phyloP scores from a whole-genome alignment of 1,140 invertebrate species.

The Leptoteleia sp. region DNA sequence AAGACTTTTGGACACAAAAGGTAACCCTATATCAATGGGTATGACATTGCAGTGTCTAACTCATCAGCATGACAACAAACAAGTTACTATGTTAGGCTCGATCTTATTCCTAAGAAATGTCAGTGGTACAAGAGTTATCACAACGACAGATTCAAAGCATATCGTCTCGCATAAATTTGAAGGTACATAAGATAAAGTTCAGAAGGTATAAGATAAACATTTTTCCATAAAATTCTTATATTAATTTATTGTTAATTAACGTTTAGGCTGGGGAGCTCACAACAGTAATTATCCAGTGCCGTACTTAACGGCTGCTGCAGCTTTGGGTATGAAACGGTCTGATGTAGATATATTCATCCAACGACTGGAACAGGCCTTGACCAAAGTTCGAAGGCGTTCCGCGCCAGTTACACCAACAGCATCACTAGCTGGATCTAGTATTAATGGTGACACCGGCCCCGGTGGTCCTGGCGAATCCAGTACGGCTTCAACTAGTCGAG shows the following conservation, averaged over 20 bases:
- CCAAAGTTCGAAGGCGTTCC: constrained; percentile 80
- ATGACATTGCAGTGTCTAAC: constrained; percentile 78
- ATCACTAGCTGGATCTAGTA: constrained; percentile 77
- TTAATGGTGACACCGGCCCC: constrained; percentile 76
- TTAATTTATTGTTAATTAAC: too few relatives aligned
- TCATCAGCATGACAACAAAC: constrained; percentile 79
- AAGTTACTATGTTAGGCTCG: constrained; percentile 84
- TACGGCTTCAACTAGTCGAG: constrained; percentile 82
- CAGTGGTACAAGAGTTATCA: constrained; percentile 86
- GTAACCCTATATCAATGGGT: constrained; percentile 90
- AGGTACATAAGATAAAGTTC: too few relatives aligned
- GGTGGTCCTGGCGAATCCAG: constrained; percentile 78
- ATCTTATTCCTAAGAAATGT: constrained; percentile 88
- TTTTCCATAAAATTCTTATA: too few relatives aligned
- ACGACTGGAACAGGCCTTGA: constrained; percentile 83
- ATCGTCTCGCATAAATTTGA: constrained; percentile 83
- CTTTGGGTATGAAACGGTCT: constrained; percentile 85
- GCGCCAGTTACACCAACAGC: constrained; percentile 81
- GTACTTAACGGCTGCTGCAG: constrained; percentile 87
- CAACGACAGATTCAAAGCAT: constrained; percentile 82
- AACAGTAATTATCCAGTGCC: constrained; percentile 83
- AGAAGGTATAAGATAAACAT: too few relatives aligned
- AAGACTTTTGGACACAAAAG: constrained; percentile 84
- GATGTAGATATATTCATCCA: constrained; percentile 87
- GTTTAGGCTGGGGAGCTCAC: constrained; percentile 87